Evolutionary conservation across 2,888 invertebrate species (phyloP).

Genomic region (Perithous albicinctus): DNA sequence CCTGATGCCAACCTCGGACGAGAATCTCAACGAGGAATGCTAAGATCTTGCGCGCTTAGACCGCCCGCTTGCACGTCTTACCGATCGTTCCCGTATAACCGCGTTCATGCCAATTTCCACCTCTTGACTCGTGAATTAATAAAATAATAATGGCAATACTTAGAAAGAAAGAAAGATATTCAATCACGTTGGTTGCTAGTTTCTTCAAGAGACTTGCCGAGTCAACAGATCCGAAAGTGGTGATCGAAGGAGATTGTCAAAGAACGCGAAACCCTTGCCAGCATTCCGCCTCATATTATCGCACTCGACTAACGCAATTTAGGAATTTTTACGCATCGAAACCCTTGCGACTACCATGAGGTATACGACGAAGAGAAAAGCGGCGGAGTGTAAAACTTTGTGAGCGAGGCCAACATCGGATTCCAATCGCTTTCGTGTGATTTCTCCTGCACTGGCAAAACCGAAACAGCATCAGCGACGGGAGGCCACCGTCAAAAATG

Average conservation of each 20-base stretch:
- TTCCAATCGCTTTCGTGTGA: constrained; percentile 12
- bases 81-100: constrained; percentile 36
- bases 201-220: not conserved
- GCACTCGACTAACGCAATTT: constrained; percentile 45
- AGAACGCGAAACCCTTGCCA: not conserved
- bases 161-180: constrained; percentile 30
- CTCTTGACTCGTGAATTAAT: constrained; percentile 31
- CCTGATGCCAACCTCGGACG: constrained; percentile 82
- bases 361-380: constrained; percentile 12
- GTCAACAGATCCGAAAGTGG: not conserved
- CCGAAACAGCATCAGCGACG: constrained; percentile 10
- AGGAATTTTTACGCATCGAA: constrained; percentile 54
- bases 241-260: constrained; percentile 1
- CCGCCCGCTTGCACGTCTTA: constrained; percentile 48
- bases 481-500: not conserved
- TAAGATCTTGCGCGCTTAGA: constrained; percentile 69
- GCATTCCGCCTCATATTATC: constrained; percentile 26
- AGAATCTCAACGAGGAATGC: constrained; percentile 83
- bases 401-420: constrained; percentile 4
- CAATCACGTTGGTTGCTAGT: not conserved
- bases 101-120: constrained; percentile 21
- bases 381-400: constrained; percentile 2
- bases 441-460: not conserved
- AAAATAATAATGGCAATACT: not conserved
- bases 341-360: constrained; percentile 22